These are phyloP conservation scores for Vultur gryphus DNA, from an alignment of 2,797 vertebrate genomes.

Conservation along the genomic window DNA sequence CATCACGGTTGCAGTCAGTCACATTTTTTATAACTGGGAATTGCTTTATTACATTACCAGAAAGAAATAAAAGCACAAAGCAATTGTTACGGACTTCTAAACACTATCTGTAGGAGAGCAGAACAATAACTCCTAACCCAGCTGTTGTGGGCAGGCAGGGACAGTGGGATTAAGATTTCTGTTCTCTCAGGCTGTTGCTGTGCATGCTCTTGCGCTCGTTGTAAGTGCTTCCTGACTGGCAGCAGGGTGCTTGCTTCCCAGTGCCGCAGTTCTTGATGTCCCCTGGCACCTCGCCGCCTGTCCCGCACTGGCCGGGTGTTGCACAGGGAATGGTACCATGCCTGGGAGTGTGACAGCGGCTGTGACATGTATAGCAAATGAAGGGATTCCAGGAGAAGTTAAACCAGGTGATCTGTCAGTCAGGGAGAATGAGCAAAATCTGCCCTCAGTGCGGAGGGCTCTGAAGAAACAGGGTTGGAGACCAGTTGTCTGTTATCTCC, in stretches of 20 bases:
- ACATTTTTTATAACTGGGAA: background rate
- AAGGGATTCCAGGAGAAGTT: background rate
- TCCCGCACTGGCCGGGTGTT: background rate
- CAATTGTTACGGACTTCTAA: background rate
- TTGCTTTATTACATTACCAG: background rate
- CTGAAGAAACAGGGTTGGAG: background rate
- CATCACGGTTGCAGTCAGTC: background rate
- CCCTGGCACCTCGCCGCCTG: background rate
- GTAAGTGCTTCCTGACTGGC: background rate
- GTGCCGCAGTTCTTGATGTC: background rate
- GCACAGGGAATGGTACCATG: accelerated
- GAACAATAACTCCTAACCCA: background rate
- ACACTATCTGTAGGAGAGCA: background rate
- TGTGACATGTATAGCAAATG: accelerated
- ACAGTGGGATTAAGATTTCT: background rate
- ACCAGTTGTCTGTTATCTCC: background rate
- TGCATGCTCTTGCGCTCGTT: accelerated
- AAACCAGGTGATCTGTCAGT: background rate
- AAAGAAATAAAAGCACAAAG: background rate
- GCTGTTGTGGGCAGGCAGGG: background rate
- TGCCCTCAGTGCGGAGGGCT: background rate
- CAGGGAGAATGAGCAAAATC: background rate
- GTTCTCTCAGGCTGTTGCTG: background rate
- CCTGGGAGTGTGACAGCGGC: background rate
- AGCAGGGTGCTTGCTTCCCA: background rate